Conservation (phyloP, 2,888 invertebrate genomes). For the Aleiodes testaceus region DNA sequence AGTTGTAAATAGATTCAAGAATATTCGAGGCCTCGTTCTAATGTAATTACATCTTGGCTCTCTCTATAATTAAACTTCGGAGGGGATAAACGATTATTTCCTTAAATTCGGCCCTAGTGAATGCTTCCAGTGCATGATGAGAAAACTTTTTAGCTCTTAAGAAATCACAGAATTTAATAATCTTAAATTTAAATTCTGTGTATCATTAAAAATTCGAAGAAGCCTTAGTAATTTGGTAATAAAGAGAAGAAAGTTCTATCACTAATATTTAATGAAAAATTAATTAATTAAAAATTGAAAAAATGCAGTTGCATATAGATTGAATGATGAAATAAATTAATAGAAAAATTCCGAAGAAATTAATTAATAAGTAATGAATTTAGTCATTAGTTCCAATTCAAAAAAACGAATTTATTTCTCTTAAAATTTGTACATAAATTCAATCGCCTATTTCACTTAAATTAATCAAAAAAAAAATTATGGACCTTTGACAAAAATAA, state of each 20-base stretch:
- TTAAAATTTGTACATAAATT: conserved; percentile 42
- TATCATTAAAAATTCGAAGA: conserved; percentile 12
- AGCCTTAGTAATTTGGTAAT: conserved; percentile 25
- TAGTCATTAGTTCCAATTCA: conserved; percentile 26
- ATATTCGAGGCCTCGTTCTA: conserved; percentile 14
- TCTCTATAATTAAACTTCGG: neutral
- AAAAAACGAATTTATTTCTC: conserved; percentile 44
- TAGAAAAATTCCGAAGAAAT: neutral
- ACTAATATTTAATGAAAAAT: conserved; percentile 24
- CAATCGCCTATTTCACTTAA: conserved; percentile 28
- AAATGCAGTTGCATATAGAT: conserved; percentile 27
- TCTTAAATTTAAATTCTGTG: neutral
- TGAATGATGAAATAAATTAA: neutral
- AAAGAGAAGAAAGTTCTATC: neutral
- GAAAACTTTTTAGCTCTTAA: neutral
- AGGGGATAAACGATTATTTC: neutral
- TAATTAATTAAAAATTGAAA: conserved; percentile 5
- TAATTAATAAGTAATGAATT: conserved; percentile 4
- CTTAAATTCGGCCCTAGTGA: conserved; percentile 19
- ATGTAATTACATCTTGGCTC: neutral
- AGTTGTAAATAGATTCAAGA: conserved; percentile 26
- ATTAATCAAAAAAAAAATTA: conserved; percentile 29
- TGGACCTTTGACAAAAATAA: conserved; percentile 9
- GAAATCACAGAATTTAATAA: neutral
- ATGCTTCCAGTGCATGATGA: conserved; percentile 28